Conservation (phyloP, 2,888 invertebrate genomes). For the Lasioglossum marginatum region DNA sequence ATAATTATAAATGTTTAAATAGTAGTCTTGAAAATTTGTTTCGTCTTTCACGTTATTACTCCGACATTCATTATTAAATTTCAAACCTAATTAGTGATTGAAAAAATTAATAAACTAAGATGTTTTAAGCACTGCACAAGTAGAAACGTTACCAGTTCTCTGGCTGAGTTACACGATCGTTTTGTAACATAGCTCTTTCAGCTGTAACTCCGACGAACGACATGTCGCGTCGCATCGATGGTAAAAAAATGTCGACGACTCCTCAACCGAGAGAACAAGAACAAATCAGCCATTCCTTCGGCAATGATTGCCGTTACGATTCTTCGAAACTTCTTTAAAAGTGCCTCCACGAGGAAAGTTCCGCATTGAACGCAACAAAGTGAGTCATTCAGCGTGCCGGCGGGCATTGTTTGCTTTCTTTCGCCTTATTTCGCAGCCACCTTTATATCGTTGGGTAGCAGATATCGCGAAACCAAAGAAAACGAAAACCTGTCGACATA, state of each 20-base stretch:
- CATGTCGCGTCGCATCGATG: background rate
- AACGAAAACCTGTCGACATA: slow-evolving; percentile 13
- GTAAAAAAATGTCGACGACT: slow-evolving; percentile 25
- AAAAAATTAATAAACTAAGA: too few species aligned
- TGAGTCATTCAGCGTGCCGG: slow-evolving; percentile 63
- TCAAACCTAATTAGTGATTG: too few species aligned
- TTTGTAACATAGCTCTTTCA: background rate
- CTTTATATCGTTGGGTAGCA: slow-evolving; percentile 46
- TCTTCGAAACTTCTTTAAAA: slow-evolving; percentile 62
- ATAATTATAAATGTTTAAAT: too few species aligned
- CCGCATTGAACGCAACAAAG: slow-evolving; percentile 60
- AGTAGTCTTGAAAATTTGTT: too few species aligned
- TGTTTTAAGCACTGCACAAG: too few species aligned
- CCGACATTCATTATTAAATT: too few species aligned
- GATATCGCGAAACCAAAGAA: background rate
- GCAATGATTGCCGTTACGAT: slow-evolving; percentile 60
- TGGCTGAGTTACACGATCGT: background rate
- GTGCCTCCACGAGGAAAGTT: slow-evolving; percentile 63
- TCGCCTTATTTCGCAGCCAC: slow-evolving; percentile 51
- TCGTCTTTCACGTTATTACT: too few species aligned
- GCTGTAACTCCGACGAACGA: background rate
- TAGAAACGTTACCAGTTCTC: background rate
- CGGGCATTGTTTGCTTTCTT: slow-evolving; percentile 64
- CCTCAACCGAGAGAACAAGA: slow-evolving; percentile 44
- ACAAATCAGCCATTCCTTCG: slow-evolving; percentile 60